Conservation (phyloP, 1,140 invertebrate species). For the Apis cerana region DNA sequence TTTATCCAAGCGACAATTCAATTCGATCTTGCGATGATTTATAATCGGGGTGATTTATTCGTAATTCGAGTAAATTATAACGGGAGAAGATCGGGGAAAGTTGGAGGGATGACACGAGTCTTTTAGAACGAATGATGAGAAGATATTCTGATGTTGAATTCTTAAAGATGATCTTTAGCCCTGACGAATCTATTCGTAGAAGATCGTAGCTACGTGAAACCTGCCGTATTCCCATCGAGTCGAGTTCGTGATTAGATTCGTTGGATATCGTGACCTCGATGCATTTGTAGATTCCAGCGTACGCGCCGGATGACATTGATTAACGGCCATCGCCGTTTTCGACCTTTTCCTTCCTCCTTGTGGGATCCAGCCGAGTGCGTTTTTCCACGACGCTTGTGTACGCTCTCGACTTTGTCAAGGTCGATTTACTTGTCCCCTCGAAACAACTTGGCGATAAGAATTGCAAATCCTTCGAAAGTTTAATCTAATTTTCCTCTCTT, state of each 20-base stretch:
- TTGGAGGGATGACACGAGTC: too few species aligned
- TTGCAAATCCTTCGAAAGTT: not conserved
- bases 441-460: not conserved
- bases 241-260: slow-evolving; percentile 63
- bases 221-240: slow-evolving; percentile 64
- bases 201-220: slow-evolving; percentile 27
- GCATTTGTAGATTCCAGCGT: slow-evolving; percentile 49
- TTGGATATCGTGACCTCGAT: slow-evolving; percentile 54
- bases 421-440: slow-evolving; percentile 17
- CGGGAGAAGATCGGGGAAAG: too few species aligned
- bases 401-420: slow-evolving; percentile 24
- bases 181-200: slow-evolving; percentile 39
- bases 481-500: not conserved
- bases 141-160: not conserved
- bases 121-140: too few species aligned
- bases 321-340: slow-evolving; percentile 52
- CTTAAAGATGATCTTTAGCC: slow-evolving; percentile 14
- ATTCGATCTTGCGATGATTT: too few species aligned
- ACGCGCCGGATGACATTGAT: slow-evolving; percentile 57
- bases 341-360: slow-evolving; percentile 31
- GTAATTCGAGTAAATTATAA: too few species aligned
- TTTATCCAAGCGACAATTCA: too few species aligned
- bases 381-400: too few species aligned
- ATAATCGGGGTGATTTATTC: too few species aligned
- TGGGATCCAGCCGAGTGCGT: not conserved